phyloP scores from a whole-genome alignment of 2,113 vertebrate genomes.

The Zosterops lateralis region DNA sequence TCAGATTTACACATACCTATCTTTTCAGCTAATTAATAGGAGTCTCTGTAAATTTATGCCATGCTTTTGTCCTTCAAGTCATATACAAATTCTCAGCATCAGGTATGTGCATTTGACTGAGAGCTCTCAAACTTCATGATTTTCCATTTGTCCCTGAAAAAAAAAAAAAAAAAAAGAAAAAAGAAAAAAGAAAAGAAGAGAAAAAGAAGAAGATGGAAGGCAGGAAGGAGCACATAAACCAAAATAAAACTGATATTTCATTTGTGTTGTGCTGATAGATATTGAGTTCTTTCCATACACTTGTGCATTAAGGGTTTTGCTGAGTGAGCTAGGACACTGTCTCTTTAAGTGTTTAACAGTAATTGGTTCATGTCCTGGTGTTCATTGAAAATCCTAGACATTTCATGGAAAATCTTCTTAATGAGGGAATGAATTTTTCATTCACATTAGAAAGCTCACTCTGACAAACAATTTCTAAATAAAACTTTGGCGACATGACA shows the following conservation, averaged over 20 bases:
- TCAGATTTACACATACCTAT: rapidly evolving
- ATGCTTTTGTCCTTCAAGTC: neutral
- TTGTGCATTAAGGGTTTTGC: conserved; percentile 71
- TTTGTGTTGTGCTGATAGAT: conserved; percentile 60
- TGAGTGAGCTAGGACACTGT: conserved; percentile 74
- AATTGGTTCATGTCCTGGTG: conserved; percentile 87
- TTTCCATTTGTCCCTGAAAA: conserved; percentile 18
- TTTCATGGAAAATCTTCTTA: conserved; percentile 89
- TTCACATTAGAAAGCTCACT: conserved; percentile 85
- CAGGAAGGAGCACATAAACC: neutral
- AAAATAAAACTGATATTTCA: conserved; percentile 64
- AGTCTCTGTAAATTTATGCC: neutral
- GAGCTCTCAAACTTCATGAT: neutral
- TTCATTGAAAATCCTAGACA: conserved; percentile 89
- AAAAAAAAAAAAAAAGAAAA: neutral
- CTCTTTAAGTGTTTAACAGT: conserved; percentile 88
- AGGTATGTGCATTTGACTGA: neutral
- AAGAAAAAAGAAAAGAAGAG: neutral
- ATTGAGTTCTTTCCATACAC: conserved; percentile 56
- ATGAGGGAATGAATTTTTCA: conserved; percentile 96
- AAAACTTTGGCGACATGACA: conserved; percentile 92
- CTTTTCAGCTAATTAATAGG: neutral
- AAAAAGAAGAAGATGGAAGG: neutral
- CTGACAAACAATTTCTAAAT: conserved; percentile 92
- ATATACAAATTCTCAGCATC: neutral